Evolutionary conservation across 2,888 invertebrate genomes (phyloP), one percentile per base, ranked within the genome.

Genomic region (Eustalomyia histrio): DNA sequence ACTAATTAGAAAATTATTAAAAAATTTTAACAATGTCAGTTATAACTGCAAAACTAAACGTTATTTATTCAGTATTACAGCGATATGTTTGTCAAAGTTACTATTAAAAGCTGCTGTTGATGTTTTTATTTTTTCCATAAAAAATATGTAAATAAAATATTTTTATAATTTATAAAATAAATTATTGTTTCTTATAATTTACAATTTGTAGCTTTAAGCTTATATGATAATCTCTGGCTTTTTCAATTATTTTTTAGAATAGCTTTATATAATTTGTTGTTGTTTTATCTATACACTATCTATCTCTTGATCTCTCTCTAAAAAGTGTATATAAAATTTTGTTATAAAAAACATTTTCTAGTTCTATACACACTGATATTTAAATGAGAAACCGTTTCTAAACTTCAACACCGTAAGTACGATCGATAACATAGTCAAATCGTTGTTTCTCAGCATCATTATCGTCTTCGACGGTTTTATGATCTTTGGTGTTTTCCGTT

Each of bases 381-480:
- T 52, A 39, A 29, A 63, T 14, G 14, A 14, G 47, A 29, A 10
- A n/a, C 17, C 16, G 9, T 39, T 17, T 60, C 93, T 92, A 96
- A 88, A 96, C 96, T 92, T 96, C 96, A 85, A 96, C 96, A 88
- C 96, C 96, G 87, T 96, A 92, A 80, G 94, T 95, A 90, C 96
- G 93, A 91, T 96, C 96, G 84, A 96, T 95, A 84, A 96, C 95
- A 91, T 96, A 96, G 84, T 95, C 95, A 91, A 94, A 96, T 89
- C 94, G 94, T 61, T 83, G 78, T 72, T 86, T 85, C 67, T 88
- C 87, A 72, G 86, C 86, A 68, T 88, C 55, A 10, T 75, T 39
- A 17, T 58, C 83, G 50, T 84, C 84, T 52, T 76, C 33, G 17
- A 12, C 57, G 16, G 24, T 39, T 80, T 84, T 33, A 8, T 58